These are phyloP conservation scores for Catocala fraxini DNA, from an alignment of 2,888 invertebrate species.

Conservation along the genomic window DNA sequence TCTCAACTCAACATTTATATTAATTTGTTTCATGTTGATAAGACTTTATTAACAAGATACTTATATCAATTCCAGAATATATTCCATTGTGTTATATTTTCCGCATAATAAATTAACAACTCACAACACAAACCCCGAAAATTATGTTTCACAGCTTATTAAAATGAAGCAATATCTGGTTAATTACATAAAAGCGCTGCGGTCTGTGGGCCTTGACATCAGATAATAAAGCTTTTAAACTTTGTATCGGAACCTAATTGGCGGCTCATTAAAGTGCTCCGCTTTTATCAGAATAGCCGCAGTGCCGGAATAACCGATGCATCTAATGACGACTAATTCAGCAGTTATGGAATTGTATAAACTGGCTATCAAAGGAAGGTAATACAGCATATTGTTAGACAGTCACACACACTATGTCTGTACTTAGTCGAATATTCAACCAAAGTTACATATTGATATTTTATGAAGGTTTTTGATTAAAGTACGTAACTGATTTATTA, in stretches of 20 bases:
- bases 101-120: slow-evolving; percentile 14
- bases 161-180: slow-evolving; percentile 54
- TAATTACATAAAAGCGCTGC: slow-evolving; percentile 66
- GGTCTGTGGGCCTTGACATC: slow-evolving; percentile 57
- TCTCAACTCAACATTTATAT: no score
- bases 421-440: no score
- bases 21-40: no score
- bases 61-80: no score
- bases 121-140: slow-evolving; percentile 10
- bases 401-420: no score
- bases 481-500: no score
- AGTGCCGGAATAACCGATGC: slow-evolving; percentile 5
- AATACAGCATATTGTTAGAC: no score
- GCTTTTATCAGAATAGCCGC: slow-evolving; percentile 23
- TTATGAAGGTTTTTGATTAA: no score
- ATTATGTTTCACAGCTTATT: slow-evolving; percentile 23
- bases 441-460: no score
- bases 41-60: no score
- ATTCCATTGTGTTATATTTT: neutral
- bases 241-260: slow-evolving; percentile 63
- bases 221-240: slow-evolving; percentile 73
- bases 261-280: slow-evolving; percentile 61
- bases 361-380: no score
- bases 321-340: neutral
- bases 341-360: no score